A percentile compares a stretch with the other conserved stretches of the same genome.
These are phyloP conservation scores for Monopis laevigella DNA, from an alignment of 2,888 invertebrate genomes.

Conservation along the genomic window DNA sequence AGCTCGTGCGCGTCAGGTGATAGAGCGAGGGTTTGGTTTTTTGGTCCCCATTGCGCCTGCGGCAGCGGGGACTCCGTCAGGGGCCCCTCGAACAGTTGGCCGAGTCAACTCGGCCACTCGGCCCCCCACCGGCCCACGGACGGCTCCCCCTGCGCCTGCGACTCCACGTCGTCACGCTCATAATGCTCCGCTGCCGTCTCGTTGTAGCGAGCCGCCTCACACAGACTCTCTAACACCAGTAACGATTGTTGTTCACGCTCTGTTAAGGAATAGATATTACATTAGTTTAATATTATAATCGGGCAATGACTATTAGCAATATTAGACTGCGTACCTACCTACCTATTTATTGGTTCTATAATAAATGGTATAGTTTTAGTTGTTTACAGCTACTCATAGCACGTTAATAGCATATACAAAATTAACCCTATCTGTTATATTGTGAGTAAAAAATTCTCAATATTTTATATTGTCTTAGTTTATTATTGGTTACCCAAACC, in stretches of 20 bases:
- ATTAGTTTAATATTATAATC: too few species aligned
- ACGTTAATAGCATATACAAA: too few species aligned
- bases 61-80: slow-evolving; percentile 34
- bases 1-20: slow-evolving; percentile 75
- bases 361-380: too few species aligned
- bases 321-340: too few species aligned
- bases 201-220: slow-evolving; percentile 54
- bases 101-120: slow-evolving; percentile 97
- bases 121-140: slow-evolving; percentile 91
- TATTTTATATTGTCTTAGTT: too few species aligned
- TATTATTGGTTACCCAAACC: too few species aligned
- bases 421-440: too few species aligned
- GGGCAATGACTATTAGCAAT: too few species aligned
- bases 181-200: slow-evolving; percentile 24
- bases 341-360: too few species aligned
- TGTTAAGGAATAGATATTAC: too few species aligned
- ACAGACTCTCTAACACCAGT: slow-evolving; percentile 72
- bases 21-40: slow-evolving; percentile 31
- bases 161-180: slow-evolving; percentile 28
- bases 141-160: slow-evolving; percentile 69
- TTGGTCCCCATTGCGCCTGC: slow-evolving; percentile 45
- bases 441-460: too few species aligned
- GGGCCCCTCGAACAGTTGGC: slow-evolving; percentile 37
- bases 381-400: too few species aligned
- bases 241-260: slow-evolving; percentile 79